Evolutionary conservation across 1,140 invertebrate genomes (phyloP), one percentile per base, ranked within the genome.

Genomic region (Drosophila dunni): DNA sequence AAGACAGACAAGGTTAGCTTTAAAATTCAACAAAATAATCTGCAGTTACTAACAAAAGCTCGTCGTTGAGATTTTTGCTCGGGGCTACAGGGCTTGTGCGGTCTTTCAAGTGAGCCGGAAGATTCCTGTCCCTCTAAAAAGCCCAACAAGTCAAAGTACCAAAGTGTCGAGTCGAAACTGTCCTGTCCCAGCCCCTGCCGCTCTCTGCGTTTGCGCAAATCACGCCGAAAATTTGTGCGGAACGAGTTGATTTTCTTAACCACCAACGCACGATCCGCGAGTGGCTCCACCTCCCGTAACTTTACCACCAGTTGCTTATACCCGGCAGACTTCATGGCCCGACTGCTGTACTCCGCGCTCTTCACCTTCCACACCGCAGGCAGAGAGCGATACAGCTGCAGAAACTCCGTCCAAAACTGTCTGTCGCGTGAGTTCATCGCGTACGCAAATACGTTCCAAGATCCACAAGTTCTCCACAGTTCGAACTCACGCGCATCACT

Each of bases 201-300:
- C 5, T 60, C 53, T 0, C 17, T 10, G 24, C 78, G 64, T 17
- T 74, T 65, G 42, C 80, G 89, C 51, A 66, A 45, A 58, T 92
- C 92, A 1, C 91, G 64, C 2, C 92, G 69, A 13, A 89, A 92
- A 20, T 88, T 86, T 0, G 85, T 91, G 2, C 92, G 77, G n/a
- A 92, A 79, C 0, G 78, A 85, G 48, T 92, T 92, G 62, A 92
- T 92, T 62, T 92, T 92, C 56, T 77, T 78, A n/a, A 85, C 80
- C 1, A 92, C 91, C 10, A 67, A 71, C 3, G 79, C 64, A 4
- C 75, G 78, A 50, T 81, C 75, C 0, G 92, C 92, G 0, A 69
- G 6, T 6, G 90, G 92, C 34, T 92, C 85, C 1, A 92, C 79
- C 20, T 92, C 89, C 0, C 72, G 54, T 33, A 91, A 53, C 60